Base-by-base conservation (phyloP, 1,140 invertebrate species). In the Bursaphelenchus mucronatus region DNA sequence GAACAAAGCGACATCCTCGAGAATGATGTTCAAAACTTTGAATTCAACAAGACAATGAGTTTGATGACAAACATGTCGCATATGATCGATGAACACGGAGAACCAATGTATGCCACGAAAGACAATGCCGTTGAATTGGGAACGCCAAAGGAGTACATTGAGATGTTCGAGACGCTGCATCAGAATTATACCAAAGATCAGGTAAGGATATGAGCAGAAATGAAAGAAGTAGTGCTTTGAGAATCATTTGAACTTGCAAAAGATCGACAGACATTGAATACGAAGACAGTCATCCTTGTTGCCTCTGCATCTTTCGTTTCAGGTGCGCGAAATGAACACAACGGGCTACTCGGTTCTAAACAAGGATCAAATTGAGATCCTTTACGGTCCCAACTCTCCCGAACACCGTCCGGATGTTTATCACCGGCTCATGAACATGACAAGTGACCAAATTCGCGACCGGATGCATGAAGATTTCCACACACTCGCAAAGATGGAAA, bases 101-200 rank as follows among this genome's bases (percentile, higher is more conserved):
- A 54, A 39, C 73, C 73, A 43, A 50, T 75, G 4, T 73, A 73
- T 47, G 65, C 73, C 19, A 76, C 71, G 9, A 65, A 51, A 49
- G 55, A 76, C 21, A 73, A 75, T 44, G 51, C 73, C 19, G 70
- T 65, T 0, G 47, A 73, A 44, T 61, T 76, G 30, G 68, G 50
- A 52, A 73, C 73, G 30, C 67, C 75, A 43, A 54, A 46, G 15
- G 75, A 75, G 39, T 55, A 46, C 10, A 72, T 76, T 30, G 54
- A 75, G 6, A 51, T 57, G 0, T 54, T 68, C 13, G 74, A 75
- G 50, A 62, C 56, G 40, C 43, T 75, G 46, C 61, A 76, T 45
- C 17, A 52, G 41, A 73, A 46, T 39, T 73, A 66, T 40, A 69
- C 50, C 8, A 30, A 67, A 17, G 58, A 76, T 43, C 73, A 75